Base-by-base conservation (phyloP, 2,113 vertebrate genomes). In the Steatornis caripensis region DNA sequence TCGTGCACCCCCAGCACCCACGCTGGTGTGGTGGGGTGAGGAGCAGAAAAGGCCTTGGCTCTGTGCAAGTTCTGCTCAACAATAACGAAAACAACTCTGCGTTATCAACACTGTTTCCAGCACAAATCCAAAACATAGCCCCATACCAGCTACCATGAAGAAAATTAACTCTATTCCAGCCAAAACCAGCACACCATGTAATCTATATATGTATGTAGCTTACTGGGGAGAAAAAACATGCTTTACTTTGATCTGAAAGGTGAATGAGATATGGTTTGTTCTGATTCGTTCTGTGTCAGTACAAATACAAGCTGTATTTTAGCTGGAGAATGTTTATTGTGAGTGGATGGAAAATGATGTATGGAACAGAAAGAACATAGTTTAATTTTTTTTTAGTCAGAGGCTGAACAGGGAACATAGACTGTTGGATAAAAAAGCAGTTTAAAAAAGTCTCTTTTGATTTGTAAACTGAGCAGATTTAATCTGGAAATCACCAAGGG, bases 381-480 rank as follows among this genome's bases (percentile, higher is more conserved):
- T 69, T 83, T 84, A 54, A 22, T 69, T 65, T 87, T 91, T 78
- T 72, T 86, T 62, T 32, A 60, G 70, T 26, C 74, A 72, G 83
- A 72, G 37, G 9, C 37, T 90, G 71, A 91, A 84, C 41, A 62
- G 43, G 45, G 14, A 91, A 65, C 70, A 81, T 57, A 94, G 81
- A 72, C 41, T 60, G 43, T 27, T 83, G 53, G 77, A 96, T 90
- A 78, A 92, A 93, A 90, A 92, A 55, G 14, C 76, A 90, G 78
- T 87, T 94, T 20, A 93, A 87, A 82, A 86, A 68, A n/a, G 54
- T 75, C 65, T 78, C 60, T 71, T 94, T 93, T 95, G 83, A 94
- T 95, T 97, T 96, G 88, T 89, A 97, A 97, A 95, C 85, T 58
- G 83, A 89, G 41, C 55, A 93, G 92, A 96, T 96, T 95, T 93